Conservation (phyloP, 2,888 invertebrate species). For the Patella pellucida region DNA sequence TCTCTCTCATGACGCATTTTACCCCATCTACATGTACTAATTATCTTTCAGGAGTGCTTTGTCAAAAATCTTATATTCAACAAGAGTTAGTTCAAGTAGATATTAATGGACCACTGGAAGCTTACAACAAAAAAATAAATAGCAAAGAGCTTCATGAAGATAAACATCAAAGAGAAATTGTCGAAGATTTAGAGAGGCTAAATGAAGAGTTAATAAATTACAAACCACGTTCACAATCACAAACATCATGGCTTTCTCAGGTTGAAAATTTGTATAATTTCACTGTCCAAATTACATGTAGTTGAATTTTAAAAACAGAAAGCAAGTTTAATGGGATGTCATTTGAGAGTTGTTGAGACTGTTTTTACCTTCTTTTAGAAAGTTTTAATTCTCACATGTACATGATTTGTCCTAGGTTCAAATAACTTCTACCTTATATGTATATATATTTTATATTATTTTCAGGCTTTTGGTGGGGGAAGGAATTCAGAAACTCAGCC, state of each 20-base stretch:
- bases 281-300: background rate
- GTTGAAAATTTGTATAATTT: slow-evolving; percentile 23
- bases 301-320: background rate
- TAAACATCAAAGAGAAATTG: slow-evolving; percentile 81
- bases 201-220: slow-evolving; percentile 78
- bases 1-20: no score
- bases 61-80: background rate
- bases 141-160: slow-evolving; percentile 75
- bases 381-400: no score
- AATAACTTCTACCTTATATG: no score
- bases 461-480: slow-evolving; percentile 24
- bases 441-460: background rate
- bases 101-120: slow-evolving; percentile 43
- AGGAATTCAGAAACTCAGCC: background rate
- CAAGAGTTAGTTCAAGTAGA: background rate
- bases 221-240: slow-evolving; percentile 67
- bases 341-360: no score
- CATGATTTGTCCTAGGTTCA: no score
- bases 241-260: slow-evolving; percentile 29
- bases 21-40: no score
- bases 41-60: background rate
- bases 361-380: no score
- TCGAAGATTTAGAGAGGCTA: slow-evolving; percentile 80
- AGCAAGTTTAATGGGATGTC: no score
- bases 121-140: slow-evolving; percentile 74